A percentile compares a stretch with the other conserved stretches of the same genome.
Evolutionary conservation across 2,113 vertebrate genomes (phyloP).

Genomic region (Sylvilagus bachmani): DNA sequence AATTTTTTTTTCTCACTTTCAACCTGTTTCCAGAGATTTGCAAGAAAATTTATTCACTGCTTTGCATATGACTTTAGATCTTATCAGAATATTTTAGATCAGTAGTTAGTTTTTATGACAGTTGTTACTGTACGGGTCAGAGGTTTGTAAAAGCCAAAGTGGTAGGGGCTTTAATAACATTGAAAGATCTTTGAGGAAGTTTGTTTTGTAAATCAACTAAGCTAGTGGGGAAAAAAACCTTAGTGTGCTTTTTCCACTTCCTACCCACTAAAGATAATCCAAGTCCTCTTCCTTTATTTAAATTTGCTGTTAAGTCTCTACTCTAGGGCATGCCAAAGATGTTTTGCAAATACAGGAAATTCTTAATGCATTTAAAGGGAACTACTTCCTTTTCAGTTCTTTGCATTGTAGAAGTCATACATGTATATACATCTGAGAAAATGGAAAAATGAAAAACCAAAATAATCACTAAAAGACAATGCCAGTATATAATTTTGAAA

Average conservation of each 20-base stretch:
- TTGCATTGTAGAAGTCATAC: conserved; percentile 12
- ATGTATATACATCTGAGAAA: not conserved
- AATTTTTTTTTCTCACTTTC: not conserved
- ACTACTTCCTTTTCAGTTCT: conserved; percentile 41
- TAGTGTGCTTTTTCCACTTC: conserved; percentile 64
- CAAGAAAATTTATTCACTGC: conserved; percentile 43
- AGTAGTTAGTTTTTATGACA: conserved; percentile 41
- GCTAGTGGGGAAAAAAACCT: conserved; percentile 8
- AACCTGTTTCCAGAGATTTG: conserved; percentile 48
- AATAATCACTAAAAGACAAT: conserved; percentile 40
- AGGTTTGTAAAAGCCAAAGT: conserved; percentile 46
- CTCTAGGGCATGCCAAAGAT: conserved; percentile 13
- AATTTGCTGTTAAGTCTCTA: conserved; percentile 45
- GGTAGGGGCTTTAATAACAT: not conserved
- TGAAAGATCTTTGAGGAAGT: conserved; percentile 69
- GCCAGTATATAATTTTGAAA: not conserved
- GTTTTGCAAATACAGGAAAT: conserved; percentile 58
- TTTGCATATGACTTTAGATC: not conserved
- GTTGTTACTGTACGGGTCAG: conserved; percentile 4
- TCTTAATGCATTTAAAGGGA: conserved; percentile 60
- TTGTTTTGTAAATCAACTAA: conserved; percentile 67
- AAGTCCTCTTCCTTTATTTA: conserved; percentile 67
- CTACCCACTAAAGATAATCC: conserved; percentile 49
- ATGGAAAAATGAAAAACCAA: not conserved
- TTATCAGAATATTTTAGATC: conserved; percentile 34